Evolutionary conservation across 2,888 invertebrate species (phyloP).

Genomic region (Dromius quadrimaculatus): DNA sequence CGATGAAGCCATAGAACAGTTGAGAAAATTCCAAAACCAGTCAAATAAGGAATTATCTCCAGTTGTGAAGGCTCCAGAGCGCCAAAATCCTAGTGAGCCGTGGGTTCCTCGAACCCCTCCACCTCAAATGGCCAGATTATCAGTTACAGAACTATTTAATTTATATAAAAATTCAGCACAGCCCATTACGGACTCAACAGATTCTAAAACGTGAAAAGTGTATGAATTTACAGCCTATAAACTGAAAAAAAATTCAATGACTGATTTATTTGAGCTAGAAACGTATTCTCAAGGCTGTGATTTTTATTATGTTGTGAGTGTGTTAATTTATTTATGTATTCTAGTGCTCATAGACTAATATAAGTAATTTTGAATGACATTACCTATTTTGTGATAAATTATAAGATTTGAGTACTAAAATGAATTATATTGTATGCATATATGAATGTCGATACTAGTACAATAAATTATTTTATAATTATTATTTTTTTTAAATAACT

Average conservation of each 20-base stretch:
- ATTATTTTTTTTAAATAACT: too few relatives aligned
- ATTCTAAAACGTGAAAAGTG: conserved; percentile 18
- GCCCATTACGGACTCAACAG: conserved; percentile 2
- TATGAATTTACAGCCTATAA: conserved; percentile 13
- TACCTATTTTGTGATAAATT: conserved; percentile 6
- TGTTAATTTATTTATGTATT: conserved; percentile 42
- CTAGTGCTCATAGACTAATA: conserved; percentile 16
- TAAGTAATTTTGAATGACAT: conserved; percentile 1
- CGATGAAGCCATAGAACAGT: conserved; percentile 73
- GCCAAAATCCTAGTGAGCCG: conserved; percentile 53
- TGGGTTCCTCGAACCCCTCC: conserved; percentile 60
- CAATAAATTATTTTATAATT: too few relatives aligned
- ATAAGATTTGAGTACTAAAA: conserved; percentile 4
- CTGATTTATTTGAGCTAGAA: conserved; percentile 48
- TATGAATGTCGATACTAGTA: background rate
- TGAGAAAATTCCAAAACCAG: conserved; percentile 64
- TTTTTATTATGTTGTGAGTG: conserved; percentile 20
- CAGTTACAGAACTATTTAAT: conserved; percentile 64
- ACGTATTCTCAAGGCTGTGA: conserved; percentile 36
- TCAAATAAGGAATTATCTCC: conserved; percentile 57
- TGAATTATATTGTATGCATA: background rate
- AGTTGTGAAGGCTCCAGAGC: conserved; percentile 37
- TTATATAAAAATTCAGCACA: conserved; percentile 58
- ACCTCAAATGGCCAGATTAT: conserved; percentile 59
- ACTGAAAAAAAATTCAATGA: background rate